Base-by-base conservation (phyloP, 2,888 invertebrate species). In the Bhutanitis thaidina region DNA sequence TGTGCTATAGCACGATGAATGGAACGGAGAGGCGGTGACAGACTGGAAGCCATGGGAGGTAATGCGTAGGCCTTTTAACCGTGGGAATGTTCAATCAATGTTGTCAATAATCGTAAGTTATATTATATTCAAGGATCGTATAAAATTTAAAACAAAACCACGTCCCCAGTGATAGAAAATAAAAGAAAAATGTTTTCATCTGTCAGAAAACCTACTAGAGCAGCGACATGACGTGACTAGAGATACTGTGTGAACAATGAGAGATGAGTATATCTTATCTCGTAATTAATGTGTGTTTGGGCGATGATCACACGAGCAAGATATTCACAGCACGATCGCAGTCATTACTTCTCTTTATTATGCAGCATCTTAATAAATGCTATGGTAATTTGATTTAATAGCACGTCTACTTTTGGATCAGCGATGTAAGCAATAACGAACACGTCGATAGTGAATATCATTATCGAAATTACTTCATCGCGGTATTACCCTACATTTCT, bases 31-130 rank as follows among this genome's bases (percentile, higher is more conserved):
- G 57, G 51, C 56, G 54, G 54, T 56, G 53, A 56, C 55, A 46
- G 54, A 40, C 43, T 43, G 50, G 58, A 63, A 29, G 54, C 60
- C 72, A 73, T 77, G 74, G 71, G 79, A 74, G 61, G 63, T 52
- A 39, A 50, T 50, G n/a, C 37, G 50, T 57, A 65, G 65, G 61
- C 67, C 66, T 65, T 51, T 66, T 63, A 62, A 65, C 46, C 71
- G 72, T 77, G 76, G 63, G 75, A 76, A 71, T 32, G 45, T 2
- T 30, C n/a, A n/a, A 3, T 30, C 30, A 10, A 30, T 12, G 30
- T 10, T n/a, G n/a, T 5, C 20, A 20, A 20, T 20, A 20, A 20
- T 20, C 20, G 20, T 20, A 5, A 20, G 20, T 20, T 20, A 20
- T n/a, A n/a, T n/a, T n/a, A n/a, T n/a, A n/a, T n/a, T n/a, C n/a